Conservation (phyloP, 2,113 vertebrate species). For the Pitta sordida region DNA sequence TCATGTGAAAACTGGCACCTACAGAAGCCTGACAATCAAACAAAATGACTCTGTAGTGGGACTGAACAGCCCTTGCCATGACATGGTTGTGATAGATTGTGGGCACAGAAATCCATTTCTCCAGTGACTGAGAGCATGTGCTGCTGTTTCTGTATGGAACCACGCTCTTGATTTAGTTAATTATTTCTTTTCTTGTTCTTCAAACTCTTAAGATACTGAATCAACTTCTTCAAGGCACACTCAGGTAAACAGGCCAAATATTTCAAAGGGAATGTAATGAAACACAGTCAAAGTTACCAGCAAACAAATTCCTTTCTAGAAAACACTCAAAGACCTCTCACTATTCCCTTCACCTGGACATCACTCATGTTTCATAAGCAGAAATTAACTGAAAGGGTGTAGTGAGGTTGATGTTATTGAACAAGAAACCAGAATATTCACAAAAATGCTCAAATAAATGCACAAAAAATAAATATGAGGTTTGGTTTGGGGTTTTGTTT, state of each 20-base stretch:
- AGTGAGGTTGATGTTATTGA: background rate
- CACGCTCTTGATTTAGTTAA: background rate
- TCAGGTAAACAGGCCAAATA: background rate
- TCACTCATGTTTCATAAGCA: background rate
- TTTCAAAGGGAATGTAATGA: background rate
- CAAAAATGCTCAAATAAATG: background rate
- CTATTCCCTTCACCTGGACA: background rate
- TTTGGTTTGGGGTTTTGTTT: rapidly evolving
- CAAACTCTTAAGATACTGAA: background rate
- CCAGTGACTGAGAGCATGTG: background rate
- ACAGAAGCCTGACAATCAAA: background rate
- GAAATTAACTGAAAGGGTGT: background rate
- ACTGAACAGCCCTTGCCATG: background rate
- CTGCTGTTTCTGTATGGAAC: background rate
- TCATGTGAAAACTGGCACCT: background rate
- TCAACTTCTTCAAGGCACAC: background rate
- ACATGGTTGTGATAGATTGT: background rate
- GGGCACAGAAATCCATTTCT: background rate
- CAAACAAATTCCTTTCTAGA: background rate
- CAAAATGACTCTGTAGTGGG: background rate
- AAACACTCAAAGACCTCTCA: background rate
- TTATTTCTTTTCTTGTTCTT: background rate
- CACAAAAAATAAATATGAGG: background rate
- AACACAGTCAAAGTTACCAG: background rate
- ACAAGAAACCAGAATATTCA: background rate